Base-by-base conservation (phyloP, 2,888 invertebrate genomes). In the Octonoba sinensis region DNA sequence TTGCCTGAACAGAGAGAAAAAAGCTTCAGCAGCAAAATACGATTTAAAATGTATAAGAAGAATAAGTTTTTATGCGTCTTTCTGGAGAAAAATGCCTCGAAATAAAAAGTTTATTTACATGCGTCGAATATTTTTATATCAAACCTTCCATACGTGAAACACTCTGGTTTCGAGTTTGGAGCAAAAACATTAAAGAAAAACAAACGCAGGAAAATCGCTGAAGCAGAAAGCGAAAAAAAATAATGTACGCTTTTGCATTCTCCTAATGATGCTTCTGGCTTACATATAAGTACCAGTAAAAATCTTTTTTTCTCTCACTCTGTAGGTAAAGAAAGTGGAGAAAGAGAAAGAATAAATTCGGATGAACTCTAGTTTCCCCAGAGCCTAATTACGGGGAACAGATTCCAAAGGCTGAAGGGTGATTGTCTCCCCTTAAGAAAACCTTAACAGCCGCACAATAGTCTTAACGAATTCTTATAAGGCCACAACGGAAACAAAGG, bases 371-470 rank as follows among this genome's bases (percentile, higher is more conserved):
- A 20, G 46, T 20, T n/a, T 47, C 69, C 49, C 49, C 47, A 36
- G 71, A 65, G 65, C 24, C 71, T 77, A 77, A 77, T 77, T 71
- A 71, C 36, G 20, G 57, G 27, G 57, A 71, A 71, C 46, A 71
- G 65, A 65, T 59, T 77, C 27, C 49, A 46, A 36, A 3, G 20
- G 56, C 22, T 71, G 49, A 15, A 60, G 60, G 44, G 57, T 51
- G 44, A 69, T 62, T 62, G 54, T 56, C 62, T 64, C 49, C 60
- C 44, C 67, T 60, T 47, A 60, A 47, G 67, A 51, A 44, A 69
- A 65, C n/a, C 36, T 36, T 60, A 51, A 47, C 24, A 66, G 27
- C 46, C 49, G 13, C 59, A 47, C 49, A 66, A 46, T 27, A 20
- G 59, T 16, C 36, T 74, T 74, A 74, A 66, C 66, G 57, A 74